Evolutionary conservation across 2,888 invertebrate species (phyloP).

Genomic region (Coleophora flavipennella): DNA sequence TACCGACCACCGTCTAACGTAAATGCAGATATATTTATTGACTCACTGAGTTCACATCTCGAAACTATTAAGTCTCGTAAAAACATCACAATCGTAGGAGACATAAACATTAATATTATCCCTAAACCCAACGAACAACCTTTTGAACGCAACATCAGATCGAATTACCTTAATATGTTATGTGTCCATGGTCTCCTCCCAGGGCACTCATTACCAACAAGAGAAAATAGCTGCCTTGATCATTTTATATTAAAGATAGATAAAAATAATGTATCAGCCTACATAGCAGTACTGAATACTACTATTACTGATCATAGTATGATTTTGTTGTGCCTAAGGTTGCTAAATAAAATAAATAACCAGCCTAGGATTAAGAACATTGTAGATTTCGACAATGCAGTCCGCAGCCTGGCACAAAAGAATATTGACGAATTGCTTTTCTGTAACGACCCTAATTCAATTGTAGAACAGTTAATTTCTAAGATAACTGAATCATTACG

Average conservation of each 20-base stretch:
- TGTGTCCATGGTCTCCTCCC: constrained; percentile 5
- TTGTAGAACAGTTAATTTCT: constrained; percentile 1
- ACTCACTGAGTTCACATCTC: constrained; percentile 1
- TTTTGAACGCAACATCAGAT: constrained; percentile 2
- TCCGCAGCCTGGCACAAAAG: background rate
- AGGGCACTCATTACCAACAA: constrained; percentile 7
- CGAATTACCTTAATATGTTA: constrained; percentile 7
- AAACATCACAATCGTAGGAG: background rate
- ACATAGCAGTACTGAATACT: constrained; percentile 6
- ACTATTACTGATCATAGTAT: constrained; percentile 7
- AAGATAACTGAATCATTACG: constrained; percentile 2
- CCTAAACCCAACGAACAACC: background rate
- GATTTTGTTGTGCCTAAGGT: too few species aligned
- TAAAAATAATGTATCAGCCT: background rate
- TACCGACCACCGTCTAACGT: constrained; percentile 13
- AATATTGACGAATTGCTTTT: constrained; percentile 1
- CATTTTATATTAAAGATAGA: constrained; percentile 3
- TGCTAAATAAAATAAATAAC: too few species aligned
- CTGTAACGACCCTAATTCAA: constrained; percentile 1
- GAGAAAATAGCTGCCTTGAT: constrained; percentile 9
- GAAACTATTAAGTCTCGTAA: background rate
- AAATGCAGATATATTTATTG: constrained; percentile 7
- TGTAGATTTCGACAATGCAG: constrained; percentile 2
- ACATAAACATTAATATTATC: background rate
- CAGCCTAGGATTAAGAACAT: too few species aligned